A percentile compares a stretch with the other conserved stretches of the same genome.
Evolutionary conservation across 1,140 invertebrate genomes (phyloP).

Genomic region (Euwallacea fornicatus): DNA sequence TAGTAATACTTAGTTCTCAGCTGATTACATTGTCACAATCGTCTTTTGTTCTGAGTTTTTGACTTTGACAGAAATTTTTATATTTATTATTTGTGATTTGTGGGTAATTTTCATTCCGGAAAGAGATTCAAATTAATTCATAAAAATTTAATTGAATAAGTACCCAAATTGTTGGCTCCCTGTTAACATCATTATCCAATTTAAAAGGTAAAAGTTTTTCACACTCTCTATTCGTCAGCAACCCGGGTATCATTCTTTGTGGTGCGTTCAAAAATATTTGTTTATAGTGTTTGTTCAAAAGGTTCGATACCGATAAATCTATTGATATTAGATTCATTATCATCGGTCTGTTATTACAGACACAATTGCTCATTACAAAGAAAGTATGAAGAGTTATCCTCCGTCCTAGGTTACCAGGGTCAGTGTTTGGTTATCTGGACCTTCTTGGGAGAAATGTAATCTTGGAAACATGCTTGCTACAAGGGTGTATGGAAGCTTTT

Average conservation of each 20-base stretch:
- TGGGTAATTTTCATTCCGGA: constrained; percentile 13
- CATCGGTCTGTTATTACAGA: constrained; percentile 23
- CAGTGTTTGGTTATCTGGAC: neutral
- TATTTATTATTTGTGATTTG: neutral
- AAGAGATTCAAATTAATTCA: constrained; percentile 24
- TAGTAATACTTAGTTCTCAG: too few relatives aligned
- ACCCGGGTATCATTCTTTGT: neutral
- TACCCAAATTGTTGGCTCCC: constrained; percentile 36
- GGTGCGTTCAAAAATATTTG: constrained; percentile 5
- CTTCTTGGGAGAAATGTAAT: constrained; percentile 30
- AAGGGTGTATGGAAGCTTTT: constrained; percentile 21
- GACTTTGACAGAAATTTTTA: too few relatives aligned
- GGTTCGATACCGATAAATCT: constrained; percentile 11
- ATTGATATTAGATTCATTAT: constrained; percentile 6
- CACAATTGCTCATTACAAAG: constrained; percentile 21
- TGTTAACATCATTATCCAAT: constrained; percentile 39
- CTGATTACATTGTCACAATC: too few relatives aligned
- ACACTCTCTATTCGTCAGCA: constrained; percentile 12
- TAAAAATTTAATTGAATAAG: constrained; percentile 47
- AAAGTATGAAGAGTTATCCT: neutral
- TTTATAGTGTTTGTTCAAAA: constrained; percentile 9
- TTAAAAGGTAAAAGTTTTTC: constrained; percentile 29
- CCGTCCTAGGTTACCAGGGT: neutral
- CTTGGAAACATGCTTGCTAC: constrained; percentile 22
- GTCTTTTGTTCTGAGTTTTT: too few relatives aligned